A percentile compares a stretch with the other conserved stretches of the same genome.
Conservation (phyloP, 2,888 invertebrate species). For the Fragum fragum region DNA sequence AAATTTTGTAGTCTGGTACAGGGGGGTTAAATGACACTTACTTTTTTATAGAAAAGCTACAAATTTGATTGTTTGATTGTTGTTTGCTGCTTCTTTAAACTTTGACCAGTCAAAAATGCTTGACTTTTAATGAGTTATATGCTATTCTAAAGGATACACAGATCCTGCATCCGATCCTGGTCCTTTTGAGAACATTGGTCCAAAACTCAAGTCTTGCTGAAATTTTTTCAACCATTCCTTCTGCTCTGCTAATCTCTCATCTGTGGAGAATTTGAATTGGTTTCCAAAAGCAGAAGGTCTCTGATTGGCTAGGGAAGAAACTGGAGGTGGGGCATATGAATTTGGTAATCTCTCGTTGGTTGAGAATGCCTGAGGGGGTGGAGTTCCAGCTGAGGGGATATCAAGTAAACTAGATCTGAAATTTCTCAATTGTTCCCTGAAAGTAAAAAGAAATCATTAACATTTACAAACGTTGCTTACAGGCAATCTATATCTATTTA, state of each 20-base stretch:
- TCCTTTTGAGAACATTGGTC: conserved; percentile 63
- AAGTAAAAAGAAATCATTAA: too few relatives aligned
- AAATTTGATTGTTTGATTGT: too few relatives aligned
- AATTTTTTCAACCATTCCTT: conserved; percentile 81
- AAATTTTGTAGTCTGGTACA: background rate
- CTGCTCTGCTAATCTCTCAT: conserved; percentile 79
- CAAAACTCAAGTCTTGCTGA: conserved; percentile 74
- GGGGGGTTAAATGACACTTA: too few relatives aligned
- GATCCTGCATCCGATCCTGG: conserved; percentile 77
- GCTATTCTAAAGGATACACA: conserved; percentile 78
- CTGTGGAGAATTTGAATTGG: conserved; percentile 65
- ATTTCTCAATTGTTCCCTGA: conserved; percentile 80
- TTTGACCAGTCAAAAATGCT: too few relatives aligned
- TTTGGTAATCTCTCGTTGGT: conserved; percentile 26
- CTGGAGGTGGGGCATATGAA: conserved; percentile 18
- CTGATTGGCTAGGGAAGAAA: conserved; percentile 5
- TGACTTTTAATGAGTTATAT: too few relatives aligned
- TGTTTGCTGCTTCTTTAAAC: too few relatives aligned
- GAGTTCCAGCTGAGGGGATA: conserved; percentile 43
- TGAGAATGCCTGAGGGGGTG: conserved; percentile 7
- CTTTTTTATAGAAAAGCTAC: too few relatives aligned
- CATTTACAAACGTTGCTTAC: too few relatives aligned
- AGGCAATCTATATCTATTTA: too few relatives aligned
- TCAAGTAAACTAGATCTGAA: conserved; percentile 72
- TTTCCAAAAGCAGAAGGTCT: conserved; percentile 10